Evolutionary conservation across 2,113 vertebrate genomes (phyloP).

Genomic region (Rhynchopsitta pachyrhyncha): DNA sequence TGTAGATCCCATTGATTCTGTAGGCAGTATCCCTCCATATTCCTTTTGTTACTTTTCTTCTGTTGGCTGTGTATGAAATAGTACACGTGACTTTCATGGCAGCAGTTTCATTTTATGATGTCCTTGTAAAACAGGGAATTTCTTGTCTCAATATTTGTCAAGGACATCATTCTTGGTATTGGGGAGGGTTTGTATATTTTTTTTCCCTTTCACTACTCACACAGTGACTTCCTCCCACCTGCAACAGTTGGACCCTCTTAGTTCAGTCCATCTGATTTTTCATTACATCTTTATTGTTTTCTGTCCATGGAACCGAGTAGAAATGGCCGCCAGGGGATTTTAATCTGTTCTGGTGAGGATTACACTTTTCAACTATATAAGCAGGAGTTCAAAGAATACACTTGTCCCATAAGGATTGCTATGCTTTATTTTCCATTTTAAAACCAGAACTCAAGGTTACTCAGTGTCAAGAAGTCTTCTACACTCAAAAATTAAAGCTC

Average conservation of each 20-base stretch:
- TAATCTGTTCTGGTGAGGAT: not conserved
- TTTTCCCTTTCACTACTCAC: not conserved
- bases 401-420: not conserved
- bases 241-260: not conserved
- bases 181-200: not conserved
- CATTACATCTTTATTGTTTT: not conserved
- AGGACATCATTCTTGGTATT: not conserved
- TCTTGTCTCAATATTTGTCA: not conserved
- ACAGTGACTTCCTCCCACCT: not conserved
- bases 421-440: not conserved
- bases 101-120: not conserved
- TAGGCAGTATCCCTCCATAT: not conserved
- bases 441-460: not conserved
- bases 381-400: not conserved
- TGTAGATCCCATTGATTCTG: not conserved
- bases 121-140: not conserved
- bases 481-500: not conserved
- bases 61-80: not conserved
- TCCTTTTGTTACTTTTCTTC: not conserved
- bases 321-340: not conserved
- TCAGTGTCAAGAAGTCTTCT: not conserved
- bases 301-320: not conserved
- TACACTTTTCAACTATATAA: not conserved
- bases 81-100: not conserved
- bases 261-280: not conserved